Evolutionary conservation across 2,113 vertebrate species (phyloP).

Genomic region (Gymnorhina tibicen): DNA sequence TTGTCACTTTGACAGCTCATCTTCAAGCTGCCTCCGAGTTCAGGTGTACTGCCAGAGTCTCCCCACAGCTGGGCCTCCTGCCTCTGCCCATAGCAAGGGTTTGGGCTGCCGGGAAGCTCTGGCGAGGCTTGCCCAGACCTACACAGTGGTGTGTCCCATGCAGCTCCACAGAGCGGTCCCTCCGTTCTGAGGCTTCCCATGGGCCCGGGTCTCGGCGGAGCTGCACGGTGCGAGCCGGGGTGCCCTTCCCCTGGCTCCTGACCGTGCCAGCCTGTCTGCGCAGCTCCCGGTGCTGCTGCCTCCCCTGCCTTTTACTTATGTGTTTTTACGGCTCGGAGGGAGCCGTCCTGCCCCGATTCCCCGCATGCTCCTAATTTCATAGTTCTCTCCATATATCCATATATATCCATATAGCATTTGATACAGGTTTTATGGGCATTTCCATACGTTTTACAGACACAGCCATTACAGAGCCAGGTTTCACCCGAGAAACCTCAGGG

Average conservation of each 20-base stretch:
- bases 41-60: not conserved
- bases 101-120: not conserved
- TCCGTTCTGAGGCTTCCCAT: rapidly evolving
- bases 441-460: conserved; percentile 79
- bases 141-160: not conserved
- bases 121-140: not conserved
- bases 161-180: not conserved
- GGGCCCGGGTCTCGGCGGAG: not conserved
- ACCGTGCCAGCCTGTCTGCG: not conserved
- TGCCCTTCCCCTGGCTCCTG: conserved; percentile 15
- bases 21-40: not conserved
- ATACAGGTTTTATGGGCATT: conserved; percentile 83
- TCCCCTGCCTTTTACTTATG: conserved; percentile 22
- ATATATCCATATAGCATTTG: conserved; percentile 76
- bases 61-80: not conserved
- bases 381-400: conserved; percentile 77
- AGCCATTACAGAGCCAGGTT: conserved; percentile 78
- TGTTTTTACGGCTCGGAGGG: conserved; percentile 42
- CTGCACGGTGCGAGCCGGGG: not conserved
- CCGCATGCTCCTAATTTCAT: conserved; percentile 72
- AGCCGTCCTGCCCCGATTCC: conserved; percentile 66
- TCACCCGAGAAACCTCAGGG: conserved; percentile 78
- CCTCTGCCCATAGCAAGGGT: rapidly evolving
- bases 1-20: not conserved
- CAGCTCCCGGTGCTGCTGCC: not conserved